phyloP scores from a whole-genome alignment of 1,140 invertebrate species.

The Spodoptera frugiperda region DNA sequence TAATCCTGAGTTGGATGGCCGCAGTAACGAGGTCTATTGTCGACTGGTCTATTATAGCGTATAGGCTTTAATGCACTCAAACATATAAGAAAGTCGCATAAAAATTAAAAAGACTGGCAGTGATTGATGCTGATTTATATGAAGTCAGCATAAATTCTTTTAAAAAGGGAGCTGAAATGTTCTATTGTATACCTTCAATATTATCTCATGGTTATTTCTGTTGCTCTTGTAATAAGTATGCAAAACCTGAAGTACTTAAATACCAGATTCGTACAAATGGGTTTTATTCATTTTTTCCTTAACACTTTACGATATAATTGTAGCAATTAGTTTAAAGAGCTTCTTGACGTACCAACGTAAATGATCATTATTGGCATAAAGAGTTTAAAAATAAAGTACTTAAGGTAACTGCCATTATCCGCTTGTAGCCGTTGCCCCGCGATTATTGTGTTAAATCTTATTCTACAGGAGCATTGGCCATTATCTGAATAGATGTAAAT shows the following conservation, averaged over 20 bases:
- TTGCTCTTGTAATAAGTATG: background rate
- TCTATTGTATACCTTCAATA: background rate
- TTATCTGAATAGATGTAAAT: too few relatives aligned
- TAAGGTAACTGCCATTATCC: too few relatives aligned
- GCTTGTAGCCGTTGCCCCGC: too few relatives aligned
- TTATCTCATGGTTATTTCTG: background rate
- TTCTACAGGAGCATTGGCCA: too few relatives aligned
- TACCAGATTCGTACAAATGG: background rate
- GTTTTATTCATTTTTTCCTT: background rate
- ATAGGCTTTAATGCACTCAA: slow-evolving; percentile 10
- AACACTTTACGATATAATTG: slow-evolving; percentile 1
- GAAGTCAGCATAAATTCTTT: slow-evolving; percentile 5
- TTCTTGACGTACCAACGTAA: background rate
- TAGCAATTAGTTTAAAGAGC: background rate
- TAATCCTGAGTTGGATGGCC: slow-evolving; percentile 39
- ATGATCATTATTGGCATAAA: slow-evolving; percentile 1
- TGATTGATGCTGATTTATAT: slow-evolving; percentile 25
- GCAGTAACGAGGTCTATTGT: slow-evolving; percentile 48
- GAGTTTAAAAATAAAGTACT: slow-evolving; percentile 5
- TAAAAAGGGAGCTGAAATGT: background rate
- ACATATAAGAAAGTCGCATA: slow-evolving; percentile 26
- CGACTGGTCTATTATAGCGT: slow-evolving; percentile 28
- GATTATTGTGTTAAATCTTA: too few relatives aligned
- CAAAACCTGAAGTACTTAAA: background rate
- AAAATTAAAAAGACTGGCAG: slow-evolving; percentile 28